Conservation (phyloP, 2,888 invertebrate genomes). For the Caenorhabditis zanzibari region DNA sequence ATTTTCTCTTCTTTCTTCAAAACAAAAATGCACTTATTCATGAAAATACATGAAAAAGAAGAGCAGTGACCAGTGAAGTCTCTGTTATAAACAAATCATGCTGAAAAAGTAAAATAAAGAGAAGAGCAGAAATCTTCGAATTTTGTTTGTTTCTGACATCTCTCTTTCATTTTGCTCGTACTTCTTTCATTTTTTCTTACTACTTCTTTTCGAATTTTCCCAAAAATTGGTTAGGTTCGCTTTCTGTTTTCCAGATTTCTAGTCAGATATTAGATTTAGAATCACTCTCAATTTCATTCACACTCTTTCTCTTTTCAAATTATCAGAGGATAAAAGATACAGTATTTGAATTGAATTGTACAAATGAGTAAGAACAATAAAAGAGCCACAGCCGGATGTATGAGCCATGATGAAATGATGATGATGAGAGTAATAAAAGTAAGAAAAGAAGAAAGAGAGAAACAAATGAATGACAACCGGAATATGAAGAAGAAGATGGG, state of each 20-base stretch:
- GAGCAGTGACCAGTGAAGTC: neutral
- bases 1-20: constrained; percentile 10
- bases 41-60: neutral
- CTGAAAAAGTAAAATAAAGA: constrained; percentile 26
- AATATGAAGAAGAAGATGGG: constrained; percentile 12
- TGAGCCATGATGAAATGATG: constrained; percentile 47
- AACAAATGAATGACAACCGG: constrained; percentile 33
- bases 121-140: constrained; percentile 9
- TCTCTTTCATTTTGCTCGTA: neutral
- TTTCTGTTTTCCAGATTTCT: too few species aligned
- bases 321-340: too few species aligned
- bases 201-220: neutral
- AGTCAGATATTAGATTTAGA: too few species aligned
- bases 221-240: too few species aligned
- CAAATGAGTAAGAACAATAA: constrained; percentile 10
- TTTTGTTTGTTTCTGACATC: constrained; percentile 26
- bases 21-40: constrained; percentile 24
- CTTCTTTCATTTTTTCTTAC: constrained; percentile 2
- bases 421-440: constrained; percentile 59
- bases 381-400: constrained; percentile 42
- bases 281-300: too few species aligned
- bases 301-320: too few species aligned
- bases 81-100: neutral
- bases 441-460: neutral
- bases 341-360: neutral